phyloP scores from a whole-genome alignment of 2,888 invertebrate species.

The Lasioglossum morio region DNA sequence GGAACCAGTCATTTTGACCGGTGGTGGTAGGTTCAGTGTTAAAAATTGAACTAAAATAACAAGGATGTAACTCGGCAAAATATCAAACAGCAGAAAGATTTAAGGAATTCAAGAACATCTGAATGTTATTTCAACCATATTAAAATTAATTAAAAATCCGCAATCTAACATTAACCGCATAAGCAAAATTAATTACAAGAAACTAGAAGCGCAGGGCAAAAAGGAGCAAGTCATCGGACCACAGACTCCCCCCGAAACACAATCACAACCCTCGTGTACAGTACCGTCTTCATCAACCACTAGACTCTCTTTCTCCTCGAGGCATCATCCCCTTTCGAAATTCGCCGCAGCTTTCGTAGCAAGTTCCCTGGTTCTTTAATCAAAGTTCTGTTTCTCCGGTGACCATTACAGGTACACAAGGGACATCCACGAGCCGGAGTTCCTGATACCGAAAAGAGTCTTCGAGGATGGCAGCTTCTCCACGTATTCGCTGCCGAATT shows the following conservation, averaged over 20 bases:
- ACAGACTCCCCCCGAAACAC: neutral
- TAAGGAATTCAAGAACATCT: too few species aligned
- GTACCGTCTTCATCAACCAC: neutral
- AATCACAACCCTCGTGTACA: neutral
- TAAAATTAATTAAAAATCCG: too few species aligned
- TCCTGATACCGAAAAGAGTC: conserved; percentile 85
- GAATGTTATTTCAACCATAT: too few species aligned
- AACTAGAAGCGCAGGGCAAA: neutral
- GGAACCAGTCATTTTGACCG: too few species aligned
- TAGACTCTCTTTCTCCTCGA: neutral
- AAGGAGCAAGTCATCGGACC: neutral
- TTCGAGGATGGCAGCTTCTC: conserved; percentile 83
- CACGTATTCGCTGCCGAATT: conserved; percentile 85
- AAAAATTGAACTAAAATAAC: too few species aligned
- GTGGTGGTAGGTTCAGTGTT: too few species aligned
- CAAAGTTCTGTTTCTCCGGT: conserved; percentile 5
- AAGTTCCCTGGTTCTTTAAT: conserved; percentile 8
- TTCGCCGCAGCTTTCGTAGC: neutral
- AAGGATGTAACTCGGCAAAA: too few species aligned
- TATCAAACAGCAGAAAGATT: too few species aligned
- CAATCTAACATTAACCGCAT: too few species aligned
- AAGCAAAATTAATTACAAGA: neutral
- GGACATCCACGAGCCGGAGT: conserved; percentile 84
- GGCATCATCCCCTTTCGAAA: neutral
- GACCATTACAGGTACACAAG: conserved; percentile 83